Evolutionary conservation across 30 jellyfish, hydroid and myxozoan species (phyloP).

Genomic region (Catostylus mosaicus): DNA sequence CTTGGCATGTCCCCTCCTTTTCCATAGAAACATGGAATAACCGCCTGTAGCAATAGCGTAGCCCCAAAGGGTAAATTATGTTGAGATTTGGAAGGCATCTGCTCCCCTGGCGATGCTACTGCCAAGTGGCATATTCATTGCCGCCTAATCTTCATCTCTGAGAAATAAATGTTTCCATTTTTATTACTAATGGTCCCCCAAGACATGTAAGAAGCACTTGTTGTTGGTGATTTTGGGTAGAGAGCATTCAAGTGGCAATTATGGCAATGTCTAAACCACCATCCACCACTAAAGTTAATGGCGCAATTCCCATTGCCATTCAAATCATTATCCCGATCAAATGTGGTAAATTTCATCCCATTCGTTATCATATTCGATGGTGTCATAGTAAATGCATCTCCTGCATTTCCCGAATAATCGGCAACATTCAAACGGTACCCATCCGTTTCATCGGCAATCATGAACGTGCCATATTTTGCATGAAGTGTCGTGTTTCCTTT

Average conservation of each 20-base stretch:
- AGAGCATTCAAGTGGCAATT: not conserved
- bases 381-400: not conserved
- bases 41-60: too few species aligned
- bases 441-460: conserved; percentile 19
- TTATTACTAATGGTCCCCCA: not conserved
- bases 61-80: not conserved
- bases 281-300: not conserved
- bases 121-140: not conserved
- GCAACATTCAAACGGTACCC: conserved; percentile 6
- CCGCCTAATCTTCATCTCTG: conserved; percentile 33
- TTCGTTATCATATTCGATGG: not conserved
- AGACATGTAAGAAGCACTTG: conserved; percentile 8
- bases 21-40: too few species aligned
- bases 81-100: not conserved
- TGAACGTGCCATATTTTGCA: conserved; percentile 27
- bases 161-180: conserved; percentile 21
- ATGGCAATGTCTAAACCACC: conserved; percentile 24
- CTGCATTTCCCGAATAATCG: conserved; percentile 31
- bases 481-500: conserved; percentile 1
- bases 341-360: conserved; percentile 8
- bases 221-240: not conserved
- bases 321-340: conserved; percentile 5
- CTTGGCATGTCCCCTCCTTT: too few species aligned
- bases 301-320: not conserved
- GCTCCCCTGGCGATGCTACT: not conserved